Evolutionary conservation across 2,888 invertebrate species (phyloP), one percentile per base, ranked within the genome.

Genomic region (Pardosa pseudoannulata): DNA sequence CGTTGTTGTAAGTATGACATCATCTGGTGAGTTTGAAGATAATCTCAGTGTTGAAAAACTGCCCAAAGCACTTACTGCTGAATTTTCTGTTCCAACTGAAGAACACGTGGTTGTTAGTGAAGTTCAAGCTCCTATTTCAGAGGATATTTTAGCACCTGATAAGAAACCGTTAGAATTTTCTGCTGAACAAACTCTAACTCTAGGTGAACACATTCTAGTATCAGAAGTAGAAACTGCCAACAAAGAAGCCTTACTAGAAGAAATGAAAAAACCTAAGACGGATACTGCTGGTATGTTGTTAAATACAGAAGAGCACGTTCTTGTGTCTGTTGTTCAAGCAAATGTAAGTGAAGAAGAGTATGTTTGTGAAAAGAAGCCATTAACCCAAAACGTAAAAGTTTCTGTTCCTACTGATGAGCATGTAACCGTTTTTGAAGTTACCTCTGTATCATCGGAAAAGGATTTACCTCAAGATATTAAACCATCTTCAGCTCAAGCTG

Each of bases 271-370:
- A 11, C 88, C 88, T 11, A 74, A 41, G 50, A 46, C 41, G 32
- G 80, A 87, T 19, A 65, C 73, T n/a, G 85, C 89, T 32, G 62
- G 32, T 16, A 13, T 86, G 16, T 56, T 62, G 13, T 73, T 89
- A 27, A 73, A 81, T 28, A 71, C 86, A 9, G 89, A 88, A 71
- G 81, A 89, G 31, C 89, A 89, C 56, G 27, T 89, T 9, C 29
- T 89, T 28, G 78, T 89, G 9, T 89, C 89, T n/a, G 78, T 88
- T 39, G 85, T 89, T 28, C 71, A 88, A 46, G 70, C 88, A 31
- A 86, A 88, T 76, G 72, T 83, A 39, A 88, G 79, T 16, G 89
- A 89, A 82, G 80, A 72, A 36, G 86, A 86, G 64, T 89, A 89
- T 68, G 50, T 78, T n/a, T 9, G 41, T 29, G 50, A 62, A 19